Conservation (phyloP, 1,140 invertebrate genomes). For the Halesus radiatus region DNA sequence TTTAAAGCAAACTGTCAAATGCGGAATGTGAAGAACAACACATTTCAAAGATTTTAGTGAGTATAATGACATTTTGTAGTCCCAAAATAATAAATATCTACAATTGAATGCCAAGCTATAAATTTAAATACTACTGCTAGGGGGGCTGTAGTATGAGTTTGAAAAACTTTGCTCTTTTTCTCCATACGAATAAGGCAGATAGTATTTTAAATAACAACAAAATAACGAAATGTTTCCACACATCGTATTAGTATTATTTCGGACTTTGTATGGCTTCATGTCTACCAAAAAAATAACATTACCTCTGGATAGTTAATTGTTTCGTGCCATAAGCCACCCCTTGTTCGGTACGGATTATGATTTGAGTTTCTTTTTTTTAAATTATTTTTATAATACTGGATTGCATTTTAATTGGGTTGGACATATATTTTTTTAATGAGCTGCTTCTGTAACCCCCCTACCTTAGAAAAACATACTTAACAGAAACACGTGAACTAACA, state of each 20-base stretch:
- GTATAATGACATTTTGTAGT: too few species aligned
- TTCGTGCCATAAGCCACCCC: neutral
- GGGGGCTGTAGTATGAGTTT: too few species aligned
- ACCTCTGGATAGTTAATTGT: neutral
- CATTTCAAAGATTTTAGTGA: too few species aligned
- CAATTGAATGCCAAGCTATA: too few species aligned
- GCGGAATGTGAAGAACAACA: too few species aligned
- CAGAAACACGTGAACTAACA: neutral
- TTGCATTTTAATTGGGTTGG: constrained; percentile 25
- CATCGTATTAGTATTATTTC: neutral
- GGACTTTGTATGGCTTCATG: neutral
- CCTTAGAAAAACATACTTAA: neutral
- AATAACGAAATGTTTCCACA: neutral
- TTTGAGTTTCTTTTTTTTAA: neutral
- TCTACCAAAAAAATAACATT: neutral
- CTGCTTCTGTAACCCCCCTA: neutral
- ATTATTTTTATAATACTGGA: neutral
- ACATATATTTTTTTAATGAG: constrained; percentile 7
- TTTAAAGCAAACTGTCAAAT: too few species aligned
- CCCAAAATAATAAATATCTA: too few species aligned
- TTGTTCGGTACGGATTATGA: constrained; percentile 16
- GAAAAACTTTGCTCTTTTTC: too few species aligned
- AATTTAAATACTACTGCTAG: too few species aligned
- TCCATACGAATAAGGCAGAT: too few species aligned
- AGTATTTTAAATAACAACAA: too few species aligned